Conservation (phyloP, 2,888 invertebrate species). For the Arctia plantaginis region DNA sequence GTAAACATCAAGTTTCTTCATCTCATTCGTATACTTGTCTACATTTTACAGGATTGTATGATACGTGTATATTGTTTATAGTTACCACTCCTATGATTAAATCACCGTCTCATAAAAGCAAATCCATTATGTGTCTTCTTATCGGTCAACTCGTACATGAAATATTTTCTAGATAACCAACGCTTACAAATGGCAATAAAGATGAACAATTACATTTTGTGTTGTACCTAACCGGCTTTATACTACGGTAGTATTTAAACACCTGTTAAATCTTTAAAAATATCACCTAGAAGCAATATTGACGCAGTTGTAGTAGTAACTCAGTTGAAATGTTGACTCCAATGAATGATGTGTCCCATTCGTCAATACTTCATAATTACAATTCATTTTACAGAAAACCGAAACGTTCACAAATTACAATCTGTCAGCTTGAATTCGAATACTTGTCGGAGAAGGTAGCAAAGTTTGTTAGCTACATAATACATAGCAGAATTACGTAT, state of each 20-base stretch:
- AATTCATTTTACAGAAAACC: neutral
- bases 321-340: neutral
- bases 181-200: neutral
- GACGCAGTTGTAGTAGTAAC: neutral
- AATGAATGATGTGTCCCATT: neutral
- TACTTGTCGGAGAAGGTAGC: neutral
- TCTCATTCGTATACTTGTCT: neutral
- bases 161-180: neutral
- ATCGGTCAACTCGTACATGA: neutral
- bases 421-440: constrained; percentile 24
- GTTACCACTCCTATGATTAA: neutral
- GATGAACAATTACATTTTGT: constrained; percentile 1
- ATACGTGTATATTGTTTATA: too few species aligned
- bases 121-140: neutral
- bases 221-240: neutral
- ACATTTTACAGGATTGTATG: neutral
- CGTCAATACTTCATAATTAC: neutral
- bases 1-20: neutral
- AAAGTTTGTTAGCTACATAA: neutral
- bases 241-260: neutral
- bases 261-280: neutral
- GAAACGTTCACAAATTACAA: constrained; percentile 29
- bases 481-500: neutral
- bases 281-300: neutral
- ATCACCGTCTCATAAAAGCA: neutral